A percentile compares a stretch with the other conserved stretches of the same genome.
These are phyloP conservation scores for Mustelus asterias DNA, from an alignment of 2,113 vertebrate genomes.

Conservation along the genomic window DNA sequence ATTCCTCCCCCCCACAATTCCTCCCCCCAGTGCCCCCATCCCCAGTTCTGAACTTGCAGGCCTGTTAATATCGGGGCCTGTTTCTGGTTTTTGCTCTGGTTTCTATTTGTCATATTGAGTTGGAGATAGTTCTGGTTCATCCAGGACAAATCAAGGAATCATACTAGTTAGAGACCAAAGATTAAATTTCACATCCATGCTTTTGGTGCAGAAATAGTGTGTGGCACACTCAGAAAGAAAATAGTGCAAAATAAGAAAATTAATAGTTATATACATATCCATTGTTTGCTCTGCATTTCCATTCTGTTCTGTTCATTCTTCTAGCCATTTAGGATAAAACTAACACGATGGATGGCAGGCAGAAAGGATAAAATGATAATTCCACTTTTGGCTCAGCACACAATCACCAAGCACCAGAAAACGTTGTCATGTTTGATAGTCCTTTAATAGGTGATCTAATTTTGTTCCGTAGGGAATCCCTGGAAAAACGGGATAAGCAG, in stretches of 20 bases:
- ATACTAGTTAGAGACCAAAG: neutral
- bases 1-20: too few species aligned
- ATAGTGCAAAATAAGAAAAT: neutral
- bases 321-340: neutral
- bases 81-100: too few species aligned
- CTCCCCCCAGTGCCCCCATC: too few species aligned
- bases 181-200: neutral
- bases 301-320: neutral
- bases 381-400: neutral
- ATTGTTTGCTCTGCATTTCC: neutral
- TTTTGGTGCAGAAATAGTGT: neutral
- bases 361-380: neutral
- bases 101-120: too few species aligned
- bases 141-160: too few species aligned
- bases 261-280: neutral
- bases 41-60: too few species aligned
- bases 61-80: too few species aligned
- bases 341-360: neutral
- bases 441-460: neutral
- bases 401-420: neutral
- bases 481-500: slow-evolving; percentile 64
- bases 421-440: neutral
- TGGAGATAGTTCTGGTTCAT: too few species aligned
- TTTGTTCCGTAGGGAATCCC: slow-evolving; percentile 52
- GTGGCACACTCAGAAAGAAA: neutral